These are phyloP conservation scores for Tetramorium parvispinum DNA, from an alignment of 1,140 invertebrate genomes.

Conservation along the genomic window DNA sequence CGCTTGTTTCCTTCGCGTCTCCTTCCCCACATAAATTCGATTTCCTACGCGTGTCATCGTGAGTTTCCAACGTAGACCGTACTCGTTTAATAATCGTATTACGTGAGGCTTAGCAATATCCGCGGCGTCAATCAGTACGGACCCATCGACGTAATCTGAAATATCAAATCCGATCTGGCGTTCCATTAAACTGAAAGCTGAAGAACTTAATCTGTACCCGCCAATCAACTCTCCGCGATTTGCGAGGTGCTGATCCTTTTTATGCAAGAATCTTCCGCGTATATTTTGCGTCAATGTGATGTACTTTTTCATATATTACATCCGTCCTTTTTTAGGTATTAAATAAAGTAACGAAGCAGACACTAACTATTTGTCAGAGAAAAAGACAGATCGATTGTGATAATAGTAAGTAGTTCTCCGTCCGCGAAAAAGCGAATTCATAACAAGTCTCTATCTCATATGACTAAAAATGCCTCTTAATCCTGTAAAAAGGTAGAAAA, in stretches of 20 bases:
- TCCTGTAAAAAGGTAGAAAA: not conserved
- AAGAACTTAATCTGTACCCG: constrained; percentile 56
- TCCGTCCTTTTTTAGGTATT: not conserved
- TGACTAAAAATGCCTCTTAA: not conserved
- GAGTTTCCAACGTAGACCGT: constrained; percentile 35
- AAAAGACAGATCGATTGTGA: not conserved
- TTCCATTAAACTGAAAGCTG: constrained; percentile 69
- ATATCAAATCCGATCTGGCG: constrained; percentile 38
- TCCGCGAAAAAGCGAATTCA: not conserved
- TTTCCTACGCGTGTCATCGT: constrained; percentile 53
- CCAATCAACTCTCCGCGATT: constrained; percentile 39
- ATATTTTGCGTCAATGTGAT: not conserved
- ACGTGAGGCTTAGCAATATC: constrained; percentile 44
- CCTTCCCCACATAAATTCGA: constrained; percentile 53
- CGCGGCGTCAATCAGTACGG: constrained; percentile 7
- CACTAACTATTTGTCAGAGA: constrained; percentile 15
- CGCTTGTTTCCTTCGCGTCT: not conserved
- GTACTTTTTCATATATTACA: not conserved
- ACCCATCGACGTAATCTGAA: constrained; percentile 29
- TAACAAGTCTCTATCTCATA: not conserved
- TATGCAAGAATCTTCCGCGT: not conserved
- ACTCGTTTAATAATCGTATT: constrained; percentile 61
- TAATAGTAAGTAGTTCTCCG: not conserved
- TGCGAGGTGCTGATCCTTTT: constrained; percentile 1
- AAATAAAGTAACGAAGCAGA: constrained; percentile 23